A percentile compares a stretch with the other conserved stretches of the same genome.
phyloP scores from a whole-genome alignment of 2,113 vertebrate species.

The Python bivittatus region DNA sequence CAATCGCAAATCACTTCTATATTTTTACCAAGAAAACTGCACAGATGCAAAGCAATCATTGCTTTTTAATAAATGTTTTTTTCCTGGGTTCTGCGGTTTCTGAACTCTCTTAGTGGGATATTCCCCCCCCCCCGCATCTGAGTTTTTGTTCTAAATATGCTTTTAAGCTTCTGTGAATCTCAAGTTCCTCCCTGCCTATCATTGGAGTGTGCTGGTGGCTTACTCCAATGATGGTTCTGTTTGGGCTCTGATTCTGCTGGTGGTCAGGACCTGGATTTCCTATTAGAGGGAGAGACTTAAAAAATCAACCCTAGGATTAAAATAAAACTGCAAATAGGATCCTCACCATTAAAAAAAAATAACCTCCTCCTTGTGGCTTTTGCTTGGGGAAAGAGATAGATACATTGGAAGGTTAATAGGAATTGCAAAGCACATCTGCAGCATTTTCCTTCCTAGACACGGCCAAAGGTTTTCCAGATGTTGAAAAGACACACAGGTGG shows the following conservation, averaged over 20 bases:
- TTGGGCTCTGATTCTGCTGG: background rate
- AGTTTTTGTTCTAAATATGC: background rate
- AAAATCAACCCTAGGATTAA: background rate
- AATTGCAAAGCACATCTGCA: background rate
- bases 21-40: too few relatives aligned
- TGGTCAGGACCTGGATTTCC: background rate
- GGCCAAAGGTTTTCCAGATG: background rate
- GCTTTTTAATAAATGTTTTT: background rate
- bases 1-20: too few relatives aligned
- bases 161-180: background rate
- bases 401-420: background rate
- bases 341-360: too few relatives aligned
- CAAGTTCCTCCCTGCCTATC: too few relatives aligned
- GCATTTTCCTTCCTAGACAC: background rate
- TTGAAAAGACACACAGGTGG: background rate
- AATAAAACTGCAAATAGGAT: too few relatives aligned
- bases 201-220: too few relatives aligned
- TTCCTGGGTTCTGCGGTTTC: background rate
- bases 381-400: too few relatives aligned
- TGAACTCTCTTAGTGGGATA: background rate
- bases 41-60: background rate
- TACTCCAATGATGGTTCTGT: background rate
- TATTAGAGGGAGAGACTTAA: background rate
- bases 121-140: background rate
- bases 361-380: too few relatives aligned